Evolutionary conservation across 2,888 invertebrate genomes (phyloP).

Genomic region (Rhopalosiphum nymphaeae): DNA sequence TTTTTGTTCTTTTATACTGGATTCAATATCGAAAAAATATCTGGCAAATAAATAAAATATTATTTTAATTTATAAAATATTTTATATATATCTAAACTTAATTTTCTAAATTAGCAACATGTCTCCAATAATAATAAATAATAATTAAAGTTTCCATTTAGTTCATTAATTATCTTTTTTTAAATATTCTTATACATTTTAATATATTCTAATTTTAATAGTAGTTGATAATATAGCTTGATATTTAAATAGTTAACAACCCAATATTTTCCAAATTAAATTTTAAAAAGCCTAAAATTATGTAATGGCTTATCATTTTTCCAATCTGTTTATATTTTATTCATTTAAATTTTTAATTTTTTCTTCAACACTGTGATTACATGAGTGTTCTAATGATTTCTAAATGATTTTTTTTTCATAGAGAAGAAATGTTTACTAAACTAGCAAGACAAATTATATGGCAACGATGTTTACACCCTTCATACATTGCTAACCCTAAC

Average conservation of each 20-base stretch:
- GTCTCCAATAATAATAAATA: background rate
- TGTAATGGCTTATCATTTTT: no score
- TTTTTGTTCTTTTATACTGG: background rate
- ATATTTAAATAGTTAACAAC: background rate
- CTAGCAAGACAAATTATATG: conserved; percentile 44
- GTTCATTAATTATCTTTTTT: background rate
- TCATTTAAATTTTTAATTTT: background rate
- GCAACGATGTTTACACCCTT: conserved; percentile 51
- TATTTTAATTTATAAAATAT: background rate
- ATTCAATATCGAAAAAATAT: background rate
- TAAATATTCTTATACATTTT: background rate
- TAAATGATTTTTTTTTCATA: conserved; percentile 28
- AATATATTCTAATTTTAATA: background rate
- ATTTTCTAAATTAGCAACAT: background rate
- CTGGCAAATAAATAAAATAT: background rate
- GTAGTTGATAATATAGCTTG: background rate
- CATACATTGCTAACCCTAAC: background rate
- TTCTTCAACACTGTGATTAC: background rate
- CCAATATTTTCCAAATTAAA: background rate
- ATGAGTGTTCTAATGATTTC: background rate
- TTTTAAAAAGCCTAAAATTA: background rate
- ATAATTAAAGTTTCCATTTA: background rate
- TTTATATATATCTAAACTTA: background rate
- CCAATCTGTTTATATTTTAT: no score
- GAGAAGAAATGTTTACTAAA: conserved; percentile 52